phyloP scores from a whole-genome alignment of 2,797 vertebrate species.

The Typhlichthys eigenmanni region DNA sequence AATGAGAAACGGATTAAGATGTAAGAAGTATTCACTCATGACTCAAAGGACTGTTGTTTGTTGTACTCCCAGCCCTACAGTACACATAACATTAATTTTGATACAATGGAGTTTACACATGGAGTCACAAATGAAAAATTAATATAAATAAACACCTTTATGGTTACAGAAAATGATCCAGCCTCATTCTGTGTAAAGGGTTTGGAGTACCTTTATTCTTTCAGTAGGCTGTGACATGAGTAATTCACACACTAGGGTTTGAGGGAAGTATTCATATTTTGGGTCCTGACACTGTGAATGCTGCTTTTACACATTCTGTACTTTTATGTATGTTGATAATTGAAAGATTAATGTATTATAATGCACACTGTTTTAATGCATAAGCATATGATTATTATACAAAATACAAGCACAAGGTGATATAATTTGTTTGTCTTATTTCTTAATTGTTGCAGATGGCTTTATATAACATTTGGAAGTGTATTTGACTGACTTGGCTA shows the following conservation, averaged over 20 bases:
- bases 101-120: too few relatives aligned
- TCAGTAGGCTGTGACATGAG: not conserved
- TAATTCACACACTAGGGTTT: too few relatives aligned
- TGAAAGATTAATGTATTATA: conserved; percentile 54
- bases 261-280: conserved; percentile 8
- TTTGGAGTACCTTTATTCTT: not conserved
- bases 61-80: too few relatives aligned
- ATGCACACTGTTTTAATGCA: conserved; percentile 46
- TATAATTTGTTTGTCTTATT: conserved; percentile 40
- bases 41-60: too few relatives aligned
- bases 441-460: not conserved
- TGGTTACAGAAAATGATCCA: too few relatives aligned
- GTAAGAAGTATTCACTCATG: too few relatives aligned
- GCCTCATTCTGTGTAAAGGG: too few relatives aligned
- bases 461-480: not conserved
- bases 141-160: too few relatives aligned
- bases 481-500: too few relatives aligned
- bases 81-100: too few relatives aligned
- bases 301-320: conserved; percentile 58
- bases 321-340: conserved; percentile 48
- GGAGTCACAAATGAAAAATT: too few relatives aligned
- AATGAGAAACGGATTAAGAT: too few relatives aligned
- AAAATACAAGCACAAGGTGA: conserved; percentile 65
- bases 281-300: conserved; percentile 31
- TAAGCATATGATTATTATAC: conserved; percentile 61